Evolutionary conservation across 23 tunicate species (phyloP).

Genomic region (Halocynthia roretzi): DNA sequence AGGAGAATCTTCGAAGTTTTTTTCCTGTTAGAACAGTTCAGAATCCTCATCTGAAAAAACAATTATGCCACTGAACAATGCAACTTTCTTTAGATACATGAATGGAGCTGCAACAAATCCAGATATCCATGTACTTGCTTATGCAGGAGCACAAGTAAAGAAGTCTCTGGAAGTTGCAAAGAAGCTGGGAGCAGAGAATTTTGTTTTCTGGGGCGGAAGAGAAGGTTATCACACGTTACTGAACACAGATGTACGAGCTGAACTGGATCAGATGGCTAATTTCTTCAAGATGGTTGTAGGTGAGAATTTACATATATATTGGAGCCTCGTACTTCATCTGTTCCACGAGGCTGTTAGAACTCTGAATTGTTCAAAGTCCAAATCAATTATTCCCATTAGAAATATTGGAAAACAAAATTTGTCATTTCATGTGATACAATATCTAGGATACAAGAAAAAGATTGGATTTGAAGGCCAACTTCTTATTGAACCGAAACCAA

Average conservation of each 20-base stretch:
- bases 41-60: no score
- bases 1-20: background rate
- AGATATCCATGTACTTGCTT: slow-evolving; percentile 75
- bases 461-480: slow-evolving; percentile 89
- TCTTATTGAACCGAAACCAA: slow-evolving; percentile 92
- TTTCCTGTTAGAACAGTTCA: no score
- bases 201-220: slow-evolving; percentile 95
- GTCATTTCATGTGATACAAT: background rate
- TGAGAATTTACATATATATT: slow-evolving; percentile 3
- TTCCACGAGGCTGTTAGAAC: background rate
- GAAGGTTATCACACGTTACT: slow-evolving; percentile 87
- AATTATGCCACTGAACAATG: no score
- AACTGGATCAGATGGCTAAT: slow-evolving; percentile 84
- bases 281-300: slow-evolving; percentile 95
- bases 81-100: slow-evolving; percentile 40
- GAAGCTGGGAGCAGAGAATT: slow-evolving; percentile 89
- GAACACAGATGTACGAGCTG: slow-evolving; percentile 75
- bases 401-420: background rate
- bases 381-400: background rate
- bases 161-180: slow-evolving; percentile 76
- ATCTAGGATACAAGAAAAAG: slow-evolving; percentile 79
- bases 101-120: slow-evolving; percentile 92
- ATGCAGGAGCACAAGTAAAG: slow-evolving; percentile 94
- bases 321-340: no score
- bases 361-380: background rate